A percentile compares a stretch with the other conserved stretches of the same genome.
These are phyloP conservation scores for Xestia xanthographa DNA, from an alignment of 2,888 invertebrate species.

Conservation along the genomic window DNA sequence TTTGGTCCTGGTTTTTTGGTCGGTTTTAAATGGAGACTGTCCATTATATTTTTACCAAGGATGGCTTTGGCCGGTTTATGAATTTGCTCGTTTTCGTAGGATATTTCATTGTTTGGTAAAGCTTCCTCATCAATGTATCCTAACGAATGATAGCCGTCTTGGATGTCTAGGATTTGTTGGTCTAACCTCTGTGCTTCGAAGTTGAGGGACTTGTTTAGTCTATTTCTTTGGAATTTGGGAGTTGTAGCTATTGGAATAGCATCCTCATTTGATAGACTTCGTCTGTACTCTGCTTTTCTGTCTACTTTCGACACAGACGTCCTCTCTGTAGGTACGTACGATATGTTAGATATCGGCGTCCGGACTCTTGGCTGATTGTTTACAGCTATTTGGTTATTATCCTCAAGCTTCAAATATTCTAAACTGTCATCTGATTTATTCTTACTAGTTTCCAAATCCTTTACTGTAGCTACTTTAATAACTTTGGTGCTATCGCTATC, in stretches of 20 bases:
- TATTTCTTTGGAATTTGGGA: constrained; percentile 88
- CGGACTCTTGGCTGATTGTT: constrained; percentile 88
- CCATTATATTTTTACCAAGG: constrained; percentile 87
- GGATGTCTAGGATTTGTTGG: constrained; percentile 88
- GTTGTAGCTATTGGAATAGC: constrained; percentile 79
- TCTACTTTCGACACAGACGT: constrained; percentile 74
- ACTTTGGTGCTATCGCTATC: constrained; percentile 83
- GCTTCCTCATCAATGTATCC: constrained; percentile 87
- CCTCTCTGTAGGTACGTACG: constrained; percentile 85
- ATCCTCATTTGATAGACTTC: constrained; percentile 85
- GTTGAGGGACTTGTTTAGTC: constrained; percentile 87
- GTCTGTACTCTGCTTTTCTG: constrained; percentile 74
- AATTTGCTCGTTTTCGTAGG: constrained; percentile 75
- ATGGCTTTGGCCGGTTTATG: constrained; percentile 86
- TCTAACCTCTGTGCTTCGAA: constrained; percentile 87
- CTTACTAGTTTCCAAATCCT: constrained; percentile 87
- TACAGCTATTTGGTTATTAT: constrained; percentile 87
- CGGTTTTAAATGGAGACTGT: constrained; percentile 87
- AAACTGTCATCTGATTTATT: constrained; percentile 86
- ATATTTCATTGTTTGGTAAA: constrained; percentile 67
- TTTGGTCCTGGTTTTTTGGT: constrained; percentile 87
- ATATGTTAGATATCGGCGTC: constrained; percentile 87
- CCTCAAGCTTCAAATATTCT: constrained; percentile 85
- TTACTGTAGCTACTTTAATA: constrained; percentile 87
- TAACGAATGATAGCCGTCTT: constrained; percentile 87